Conservation (phyloP, 2,113 vertebrate genomes). For the Zootoca vivipara region DNA sequence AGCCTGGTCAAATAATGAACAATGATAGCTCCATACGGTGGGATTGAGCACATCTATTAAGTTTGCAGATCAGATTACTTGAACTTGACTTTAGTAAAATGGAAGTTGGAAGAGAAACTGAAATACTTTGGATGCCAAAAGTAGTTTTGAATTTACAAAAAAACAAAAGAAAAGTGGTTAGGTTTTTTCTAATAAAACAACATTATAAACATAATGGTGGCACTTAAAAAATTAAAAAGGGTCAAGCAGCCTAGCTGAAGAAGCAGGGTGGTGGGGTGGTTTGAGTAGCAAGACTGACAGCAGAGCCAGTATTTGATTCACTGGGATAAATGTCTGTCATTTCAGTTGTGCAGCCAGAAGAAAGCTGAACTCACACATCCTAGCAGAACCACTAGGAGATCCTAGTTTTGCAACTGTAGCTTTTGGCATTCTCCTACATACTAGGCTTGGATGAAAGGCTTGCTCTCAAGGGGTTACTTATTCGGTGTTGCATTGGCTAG, state of each 20-base stretch:
- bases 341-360: neutral
- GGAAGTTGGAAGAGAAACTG: neutral
- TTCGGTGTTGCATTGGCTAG: neutral
- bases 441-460: neutral
- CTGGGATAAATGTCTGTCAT: neutral
- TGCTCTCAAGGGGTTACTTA: neutral
- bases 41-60: neutral
- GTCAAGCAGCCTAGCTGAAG: too few species aligned
- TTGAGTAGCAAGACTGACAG: neutral
- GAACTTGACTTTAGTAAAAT: neutral
- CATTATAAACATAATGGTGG: neutral
- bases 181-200: neutral
- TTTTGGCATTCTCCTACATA: neutral
- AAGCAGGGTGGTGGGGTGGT: too few species aligned
- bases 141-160: neutral
- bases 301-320: neutral
- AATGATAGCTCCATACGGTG: neutral
- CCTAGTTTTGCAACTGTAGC: neutral
- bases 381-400: neutral
- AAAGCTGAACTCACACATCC: neutral
- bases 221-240: neutral
- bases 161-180: too few species aligned
- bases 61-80: neutral
- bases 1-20: constrained; percentile 18
- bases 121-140: neutral